Base-by-base conservation (phyloP, 2,888 invertebrate genomes). In the Drosophila suboccidentalis region DNA sequence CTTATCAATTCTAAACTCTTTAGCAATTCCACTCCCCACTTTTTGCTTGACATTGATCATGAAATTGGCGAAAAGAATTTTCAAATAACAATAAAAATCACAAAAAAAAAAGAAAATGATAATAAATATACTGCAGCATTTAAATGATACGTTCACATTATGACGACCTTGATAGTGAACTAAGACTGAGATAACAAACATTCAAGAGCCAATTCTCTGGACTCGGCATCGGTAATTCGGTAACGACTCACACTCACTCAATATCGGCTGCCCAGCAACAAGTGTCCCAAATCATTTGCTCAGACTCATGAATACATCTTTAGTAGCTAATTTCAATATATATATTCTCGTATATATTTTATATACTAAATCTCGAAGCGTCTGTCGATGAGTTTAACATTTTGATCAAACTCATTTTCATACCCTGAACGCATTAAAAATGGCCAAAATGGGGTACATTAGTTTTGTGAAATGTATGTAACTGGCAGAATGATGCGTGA, bases 21-120 rank as follows among this genome's bases (percentile, higher is more conserved):
- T 5, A 29, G 2, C 26, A 26, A 26, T 26, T 26, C 5, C 29
- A 29, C 29, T 29, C 22, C 38, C 68, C 34, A 53, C 53, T 43
- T 15, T 61, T 63, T 70, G 62, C 82, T 82, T 86, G 87, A 86
- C 82, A 86, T 83, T 83, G 82, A 83, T 83, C 83, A 79, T 86
- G 82, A 86, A 82, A 85, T 69, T 53, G 46, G 46, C 22, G 50
- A 13, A 36, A 4, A 9, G 36, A 34, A 13, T 50, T 50, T 22
- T 11, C 17, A 11, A 61, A 47, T 11, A 43, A 43, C 26, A 26
- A 54, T 43, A 54, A 43, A 26, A 17, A 57, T 60, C 50, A 54
- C 47, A 51, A 55, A 46, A 47, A 46, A 47, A 17, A 17, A 34
- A n/a, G 10, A 10, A 32, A 32, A 32, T 6, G 2, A 8, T 32